Evolutionary conservation across 2,113 vertebrate species (phyloP), one percentile per base, ranked within the genome.

Genomic region (Rhinolophus ferrumequinum): DNA sequence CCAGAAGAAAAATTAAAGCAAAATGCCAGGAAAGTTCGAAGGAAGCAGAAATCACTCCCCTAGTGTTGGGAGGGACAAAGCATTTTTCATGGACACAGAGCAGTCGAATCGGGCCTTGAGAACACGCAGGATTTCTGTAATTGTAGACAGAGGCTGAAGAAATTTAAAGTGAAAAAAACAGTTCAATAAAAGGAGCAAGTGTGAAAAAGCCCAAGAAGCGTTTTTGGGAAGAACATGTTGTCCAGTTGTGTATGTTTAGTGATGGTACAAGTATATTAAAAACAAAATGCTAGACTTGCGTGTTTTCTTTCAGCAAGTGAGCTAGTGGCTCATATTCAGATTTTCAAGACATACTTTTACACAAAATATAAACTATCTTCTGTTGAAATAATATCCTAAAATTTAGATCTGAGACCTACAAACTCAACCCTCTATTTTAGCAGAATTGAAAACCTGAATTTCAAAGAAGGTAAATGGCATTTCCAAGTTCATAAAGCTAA

Each of bases 1-100:
- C 12, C 8, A 26, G 62, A 50, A 76, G 30, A 80, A 83, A 95
- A 82, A 62, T 22, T 69, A 87, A 70, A 90, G 26, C 80, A 90
- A 97, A 97, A 93, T 95, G 44, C 67, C 85, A 73, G 94, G 97
- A 54, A 72, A 77, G 22, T 77, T 88, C 58, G 60, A 35, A 88
- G 33, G 70, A 41, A 88, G 54, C 2, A 97, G 76, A 97, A 76
- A 72, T 38, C 7, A 82, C 56, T 24, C 24, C 60, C n/a, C 44
- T 2, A 15, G 15, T 19, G 8, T 60, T 50, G 35, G 70, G 19
- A 58, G 58, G 13, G 6, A 22, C 22, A 60, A 70, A 54, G 7
- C 19, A 8, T 67, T 72, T 79, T 81, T 86, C 47, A 30, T 28
- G n/a, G 26, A 52, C 8, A 44, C 50, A 24, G 11, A 84, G 9